Conservation (phyloP, 1,140 invertebrate genomes). For the Asbolus verrucosus region DNA sequence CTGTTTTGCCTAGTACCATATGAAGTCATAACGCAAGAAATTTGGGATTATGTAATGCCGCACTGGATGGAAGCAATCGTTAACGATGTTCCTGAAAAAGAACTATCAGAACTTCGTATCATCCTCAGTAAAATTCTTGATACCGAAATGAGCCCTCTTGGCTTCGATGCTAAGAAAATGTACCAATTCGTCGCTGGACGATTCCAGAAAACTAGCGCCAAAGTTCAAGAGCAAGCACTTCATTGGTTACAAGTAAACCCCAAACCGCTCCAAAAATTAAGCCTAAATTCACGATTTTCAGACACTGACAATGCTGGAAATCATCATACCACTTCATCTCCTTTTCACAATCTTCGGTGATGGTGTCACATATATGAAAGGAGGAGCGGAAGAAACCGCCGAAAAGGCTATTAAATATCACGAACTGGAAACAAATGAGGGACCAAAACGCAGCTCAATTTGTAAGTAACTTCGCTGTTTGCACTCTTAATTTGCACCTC, state of each 20-base stretch:
- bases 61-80: conserved; percentile 98
- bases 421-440: conserved; percentile 63
- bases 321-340: conserved; percentile 86
- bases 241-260: conserved; percentile 90
- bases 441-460: conserved; percentile 67
- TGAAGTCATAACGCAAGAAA: conserved; percentile 94
- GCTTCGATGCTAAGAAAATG: conserved; percentile 93
- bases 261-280: conserved; percentile 2
- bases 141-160: conserved; percentile 93
- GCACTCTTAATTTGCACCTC: conserved; percentile 27
- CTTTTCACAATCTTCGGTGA: conserved; percentile 91
- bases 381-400: conserved; percentile 67
- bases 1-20: conserved; percentile 97
- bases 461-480: conserved; percentile 65
- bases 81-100: conserved; percentile 93
- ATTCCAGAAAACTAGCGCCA: conserved; percentile 86
- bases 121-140: conserved; percentile 97
- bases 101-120: conserved; percentile 91
- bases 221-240: conserved; percentile 93
- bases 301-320: conserved; percentile 89
- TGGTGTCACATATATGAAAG: conserved; percentile 78
- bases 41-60: conserved; percentile 98
- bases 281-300: conserved; percentile 40
- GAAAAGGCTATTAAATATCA: conserved; percentile 63
- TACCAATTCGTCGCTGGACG: conserved; percentile 93